Percentiles rank a stretch among this genome's conserved stretches.
Evolutionary conservation across 2,113 vertebrate species (phyloP).

Genomic region (Galemys pyrenaicus): DNA sequence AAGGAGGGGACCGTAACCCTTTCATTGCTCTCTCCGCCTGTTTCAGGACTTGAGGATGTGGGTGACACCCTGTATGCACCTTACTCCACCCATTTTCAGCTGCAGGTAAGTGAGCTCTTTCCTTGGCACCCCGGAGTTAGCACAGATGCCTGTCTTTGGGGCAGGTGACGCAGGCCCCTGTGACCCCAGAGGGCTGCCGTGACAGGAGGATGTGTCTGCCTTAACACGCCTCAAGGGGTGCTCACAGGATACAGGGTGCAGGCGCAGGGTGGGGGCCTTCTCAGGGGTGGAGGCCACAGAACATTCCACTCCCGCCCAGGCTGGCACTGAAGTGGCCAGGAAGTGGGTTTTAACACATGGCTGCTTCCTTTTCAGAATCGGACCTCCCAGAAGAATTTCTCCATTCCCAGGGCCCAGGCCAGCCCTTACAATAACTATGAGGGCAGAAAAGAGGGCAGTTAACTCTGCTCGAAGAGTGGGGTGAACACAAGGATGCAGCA

Average conservation of each 20-base stretch:
- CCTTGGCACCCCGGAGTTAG: not conserved
- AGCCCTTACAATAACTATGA: conserved; percentile 73
- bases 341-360: not conserved
- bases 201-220: not conserved
- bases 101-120: conserved; percentile 81
- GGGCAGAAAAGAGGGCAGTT: conserved; percentile 67
- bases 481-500: not conserved
- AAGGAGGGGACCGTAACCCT: not conserved
- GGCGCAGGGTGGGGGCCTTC: no score
- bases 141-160: not conserved
- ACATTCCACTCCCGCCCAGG: not conserved
- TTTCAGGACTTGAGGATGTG: conserved; percentile 59
- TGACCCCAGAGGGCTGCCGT: not conserved
- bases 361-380: conserved; percentile 55
- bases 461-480: not conserved
- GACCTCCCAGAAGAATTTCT: conserved; percentile 59
- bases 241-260: not conserved
- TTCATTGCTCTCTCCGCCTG: not conserved
- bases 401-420: conserved; percentile 68
- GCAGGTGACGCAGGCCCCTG: not conserved
- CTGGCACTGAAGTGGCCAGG: not conserved
- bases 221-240: not conserved
- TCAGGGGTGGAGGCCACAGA: not conserved
- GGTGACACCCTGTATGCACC: conserved; percentile 66
- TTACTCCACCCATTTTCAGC: conserved; percentile 83